Base-by-base conservation (phyloP, 2,888 invertebrate genomes). In the Sceliomorpha sp. region DNA sequence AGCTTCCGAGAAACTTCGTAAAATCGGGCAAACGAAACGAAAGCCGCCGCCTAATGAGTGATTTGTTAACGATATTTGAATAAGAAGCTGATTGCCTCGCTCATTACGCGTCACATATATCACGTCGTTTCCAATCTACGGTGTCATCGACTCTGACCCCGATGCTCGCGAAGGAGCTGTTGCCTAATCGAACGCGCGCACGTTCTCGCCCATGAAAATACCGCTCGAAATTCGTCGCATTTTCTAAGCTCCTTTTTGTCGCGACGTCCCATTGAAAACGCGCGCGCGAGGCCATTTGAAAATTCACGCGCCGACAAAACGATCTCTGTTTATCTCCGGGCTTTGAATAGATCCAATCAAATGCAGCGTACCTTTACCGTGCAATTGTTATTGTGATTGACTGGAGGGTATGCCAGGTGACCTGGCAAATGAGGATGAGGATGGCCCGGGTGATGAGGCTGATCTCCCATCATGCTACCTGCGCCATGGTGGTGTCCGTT, bases 401-500 rank as follows among this genome's bases (percentile, higher is more conserved):
- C 84, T 36, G 86, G 83, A 55, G 85, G 84, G 60, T 87, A 88
- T 29, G 84, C 82, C 48, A 88, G 87, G 73, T 89, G 89, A 50
- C 85, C 85, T 78, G 91, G 91, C 39, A 91, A 90, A 87, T 91
- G 91, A 75, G 91, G 91, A 69, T 88, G 89, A 17, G 85, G 87
- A 88, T 91, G 91, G 63, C 91, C 91, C 81, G 90, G 84, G 58
- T 86, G 88, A 71, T 87, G 87, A n/a, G 83, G 82, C 75, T 88
- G 86, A 66, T 85, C 88, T 73, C 74, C 77, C 86, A 79, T 89
- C 89, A 87, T 89, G 48, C 82, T 81, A 56, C 80, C 77, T 3
- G 80, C 79, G 8, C 83, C 84, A 64, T 86, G 86, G 56, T 86
- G 87, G 62, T 87, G 87, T 1, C 87, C 87, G 63, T 87, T 87